Evolutionary conservation across 2,113 vertebrate species (phyloP), one percentile per base, ranked within the genome.

Genomic region (Mustelus asterias): DNA sequence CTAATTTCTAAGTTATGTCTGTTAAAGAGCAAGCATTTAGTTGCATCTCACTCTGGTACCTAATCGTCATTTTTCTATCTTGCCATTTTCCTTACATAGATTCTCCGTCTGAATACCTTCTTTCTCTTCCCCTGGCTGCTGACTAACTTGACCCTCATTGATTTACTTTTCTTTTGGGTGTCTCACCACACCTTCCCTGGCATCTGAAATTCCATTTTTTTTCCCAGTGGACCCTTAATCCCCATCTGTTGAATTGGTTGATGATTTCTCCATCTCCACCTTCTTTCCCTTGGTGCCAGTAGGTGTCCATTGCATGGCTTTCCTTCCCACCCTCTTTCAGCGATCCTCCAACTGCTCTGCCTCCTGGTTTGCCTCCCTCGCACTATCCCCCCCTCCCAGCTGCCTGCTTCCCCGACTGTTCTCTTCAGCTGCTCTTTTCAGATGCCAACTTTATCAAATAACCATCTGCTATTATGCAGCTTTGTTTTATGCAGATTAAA

Each of bases 351-450:
- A 54, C 94, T 95, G 94, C 69, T 95, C 24, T 48, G 41, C 3
- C 69, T 95, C 94, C 94, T 76, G 94, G 41, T 95, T 70, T 95
- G 41, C 11, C 69, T 95, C 94, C 69, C 69, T 95, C 69, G 54
- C 69, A 54, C 94, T 13, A 95, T 16, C 54, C 70, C 13, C 48
- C 37, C 94, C 37, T 95, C 44, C 69, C 67, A 48, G 14, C 65
- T 72, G 93, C 44, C 93, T 95, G 94, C 44, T 54, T 14, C 69
- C 24, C 94, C 94, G 70, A 95, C 94, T 95, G 94, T 95, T 76
- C 69, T 10, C 44, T 95, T 95, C 94, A 95, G 94, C 94, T 95
- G 94, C 9, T 70, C 65, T 22, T 14, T 76, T 72, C 94, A 48
- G 44, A 16, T 95, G 94, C 94, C 94, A 95, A n/a, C 37, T 54